A percentile compares a stretch with the other conserved stretches of the same genome.
Conservation (phyloP, 2,797 vertebrate species). For the Tapera naevia region DNA sequence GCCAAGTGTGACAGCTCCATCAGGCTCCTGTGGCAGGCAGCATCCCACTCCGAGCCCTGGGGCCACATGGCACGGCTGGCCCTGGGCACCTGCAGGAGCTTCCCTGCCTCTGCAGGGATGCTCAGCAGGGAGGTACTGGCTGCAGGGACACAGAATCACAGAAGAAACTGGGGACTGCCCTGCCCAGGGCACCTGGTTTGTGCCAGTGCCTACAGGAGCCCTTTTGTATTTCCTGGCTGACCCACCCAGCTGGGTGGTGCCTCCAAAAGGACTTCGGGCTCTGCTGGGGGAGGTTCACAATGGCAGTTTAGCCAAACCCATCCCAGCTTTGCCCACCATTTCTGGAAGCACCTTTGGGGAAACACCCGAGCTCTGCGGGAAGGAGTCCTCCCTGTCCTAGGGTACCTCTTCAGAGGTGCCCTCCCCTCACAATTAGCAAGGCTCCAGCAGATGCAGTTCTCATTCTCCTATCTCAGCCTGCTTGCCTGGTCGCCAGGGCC, state of each 20-base stretch:
- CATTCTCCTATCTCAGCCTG: neutral
- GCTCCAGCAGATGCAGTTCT: neutral
- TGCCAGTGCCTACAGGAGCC: neutral
- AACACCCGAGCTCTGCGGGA: neutral
- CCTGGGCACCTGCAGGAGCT: too few species aligned
- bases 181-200: fast-evolving
- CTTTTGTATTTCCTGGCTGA: fast-evolving
- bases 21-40: neutral
- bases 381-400: neutral
- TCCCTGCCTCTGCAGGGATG: neutral
- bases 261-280: neutral
- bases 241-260: too few species aligned
- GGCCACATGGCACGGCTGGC: neutral
- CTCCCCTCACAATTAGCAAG: neutral
- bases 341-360: neutral
- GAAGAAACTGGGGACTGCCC: neutral
- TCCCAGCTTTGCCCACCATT: neutral
- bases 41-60: fast-evolving
- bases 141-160: fast-evolving
- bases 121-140: neutral
- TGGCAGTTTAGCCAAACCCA: too few species aligned
- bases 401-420: neutral
- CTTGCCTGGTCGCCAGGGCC: neutral
- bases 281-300: neutral
- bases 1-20: slow-evolving; percentile 47